phyloP scores from a whole-genome alignment of 2,888 invertebrate genomes.

The Acleris sparsana region DNA sequence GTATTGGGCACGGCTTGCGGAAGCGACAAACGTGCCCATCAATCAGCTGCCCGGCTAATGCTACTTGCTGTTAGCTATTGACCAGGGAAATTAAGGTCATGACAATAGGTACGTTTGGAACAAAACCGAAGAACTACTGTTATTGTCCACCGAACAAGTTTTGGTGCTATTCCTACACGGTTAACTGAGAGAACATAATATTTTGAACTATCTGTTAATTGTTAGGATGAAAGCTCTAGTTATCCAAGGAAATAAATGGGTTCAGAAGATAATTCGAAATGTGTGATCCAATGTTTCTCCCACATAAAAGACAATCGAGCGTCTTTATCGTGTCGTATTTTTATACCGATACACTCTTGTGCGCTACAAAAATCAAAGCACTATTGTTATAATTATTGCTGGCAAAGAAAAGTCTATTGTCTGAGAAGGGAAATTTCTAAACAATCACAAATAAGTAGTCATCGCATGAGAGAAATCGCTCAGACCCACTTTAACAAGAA shows the following conservation, averaged over 20 bases:
- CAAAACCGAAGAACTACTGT: neutral
- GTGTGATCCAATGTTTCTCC: conserved; percentile 40
- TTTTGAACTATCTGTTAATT: neutral
- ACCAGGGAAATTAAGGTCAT: conserved; percentile 45
- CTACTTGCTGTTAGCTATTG: conserved; percentile 42
- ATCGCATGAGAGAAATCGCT: conserved; percentile 24
- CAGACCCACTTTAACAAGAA: neutral
- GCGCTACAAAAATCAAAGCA: conserved; percentile 43
- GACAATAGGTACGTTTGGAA: conserved; percentile 2
- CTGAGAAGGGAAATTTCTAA: conserved; percentile 27
- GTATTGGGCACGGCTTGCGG: conserved; percentile 71
- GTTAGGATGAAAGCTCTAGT: conserved; percentile 1
- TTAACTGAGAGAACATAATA: neutral
- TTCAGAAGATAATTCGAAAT: conserved; percentile 7
- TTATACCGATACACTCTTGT: conserved; percentile 23
- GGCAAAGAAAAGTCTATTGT: conserved; percentile 39
- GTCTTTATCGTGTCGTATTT: conserved; percentile 35
- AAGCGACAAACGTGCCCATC: conserved; percentile 58
- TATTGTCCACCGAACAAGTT: neutral
- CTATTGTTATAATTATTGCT: conserved; percentile 41
- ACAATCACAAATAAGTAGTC: conserved; percentile 26
- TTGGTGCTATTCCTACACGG: too few relatives aligned
- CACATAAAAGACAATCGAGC: conserved; percentile 41
- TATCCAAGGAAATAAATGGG: conserved; percentile 6
- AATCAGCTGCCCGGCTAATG: conserved; percentile 41